Evolutionary conservation across 2,888 invertebrate species (phyloP).

Genomic region (Globia sparganii): DNA sequence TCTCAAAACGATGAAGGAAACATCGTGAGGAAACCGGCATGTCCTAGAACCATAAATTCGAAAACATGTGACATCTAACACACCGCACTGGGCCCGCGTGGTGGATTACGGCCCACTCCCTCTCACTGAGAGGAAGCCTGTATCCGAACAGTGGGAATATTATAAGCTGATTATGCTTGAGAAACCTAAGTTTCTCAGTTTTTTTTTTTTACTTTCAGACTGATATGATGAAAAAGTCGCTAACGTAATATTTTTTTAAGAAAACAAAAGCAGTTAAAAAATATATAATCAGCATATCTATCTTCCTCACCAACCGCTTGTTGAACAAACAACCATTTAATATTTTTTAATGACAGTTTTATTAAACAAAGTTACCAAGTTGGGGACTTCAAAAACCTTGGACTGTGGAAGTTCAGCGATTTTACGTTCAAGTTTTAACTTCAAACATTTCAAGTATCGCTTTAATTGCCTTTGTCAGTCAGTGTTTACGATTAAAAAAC

Average conservation of each 20-base stretch:
- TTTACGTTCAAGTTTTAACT: constrained; percentile 57
- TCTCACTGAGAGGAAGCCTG: background rate
- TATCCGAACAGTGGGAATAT: background rate
- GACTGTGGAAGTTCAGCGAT: constrained; percentile 44
- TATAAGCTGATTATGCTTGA: background rate
- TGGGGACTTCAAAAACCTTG: constrained; percentile 47
- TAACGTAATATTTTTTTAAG: background rate
- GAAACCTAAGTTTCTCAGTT: background rate
- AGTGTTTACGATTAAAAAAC: constrained; percentile 67
- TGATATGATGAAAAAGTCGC: background rate
- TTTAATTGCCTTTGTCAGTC: constrained; percentile 63
- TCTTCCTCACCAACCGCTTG: background rate
- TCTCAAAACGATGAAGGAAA: background rate
- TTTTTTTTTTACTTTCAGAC: background rate
- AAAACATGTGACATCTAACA: background rate
- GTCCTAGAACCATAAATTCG: background rate
- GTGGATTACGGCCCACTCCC: background rate
- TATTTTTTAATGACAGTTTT: constrained; percentile 66
- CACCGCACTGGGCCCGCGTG: background rate
- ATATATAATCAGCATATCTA: constrained; percentile 21
- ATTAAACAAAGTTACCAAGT: constrained; percentile 52
- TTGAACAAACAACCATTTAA: constrained; percentile 43
- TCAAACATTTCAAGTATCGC: constrained; percentile 56
- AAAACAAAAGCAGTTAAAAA: constrained; percentile 5
- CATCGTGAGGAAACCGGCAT: background rate